Evolutionary conservation across 2,113 vertebrate genomes (phyloP).

Genomic region (Cisticola juncidis): DNA sequence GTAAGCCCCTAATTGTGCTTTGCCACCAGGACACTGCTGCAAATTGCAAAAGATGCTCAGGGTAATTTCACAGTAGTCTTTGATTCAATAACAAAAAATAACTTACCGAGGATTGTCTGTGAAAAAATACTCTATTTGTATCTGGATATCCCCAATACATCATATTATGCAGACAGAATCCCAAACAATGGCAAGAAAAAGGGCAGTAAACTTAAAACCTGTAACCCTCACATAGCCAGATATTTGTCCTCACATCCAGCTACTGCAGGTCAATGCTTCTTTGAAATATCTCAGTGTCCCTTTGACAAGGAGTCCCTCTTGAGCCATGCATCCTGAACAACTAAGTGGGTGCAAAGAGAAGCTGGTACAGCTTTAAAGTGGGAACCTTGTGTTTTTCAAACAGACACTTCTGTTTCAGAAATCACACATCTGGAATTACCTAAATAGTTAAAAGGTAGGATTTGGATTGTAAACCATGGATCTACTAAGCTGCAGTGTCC

Average conservation of each 20-base stretch:
- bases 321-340: neutral
- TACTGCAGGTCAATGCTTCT: neutral
- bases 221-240: neutral
- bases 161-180: neutral
- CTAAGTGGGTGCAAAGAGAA: neutral
- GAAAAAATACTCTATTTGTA: neutral
- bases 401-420: neutral
- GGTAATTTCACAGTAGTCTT: neutral
- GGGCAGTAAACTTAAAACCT: neutral
- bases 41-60: neutral
- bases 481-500: neutral
- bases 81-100: neutral
- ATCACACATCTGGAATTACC: neutral
- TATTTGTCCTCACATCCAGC: neutral
- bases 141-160: neutral
- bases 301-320: rapidly evolving
- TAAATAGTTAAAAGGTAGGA: neutral
- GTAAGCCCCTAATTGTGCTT: neutral
- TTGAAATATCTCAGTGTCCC: neutral
- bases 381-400: neutral
- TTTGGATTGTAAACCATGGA: neutral
- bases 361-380: neutral
- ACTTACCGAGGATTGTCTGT: neutral
- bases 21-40: neutral
- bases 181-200: neutral